Conservation (phyloP, 1,140 invertebrate species). For the Mercenaria mercenaria region DNA sequence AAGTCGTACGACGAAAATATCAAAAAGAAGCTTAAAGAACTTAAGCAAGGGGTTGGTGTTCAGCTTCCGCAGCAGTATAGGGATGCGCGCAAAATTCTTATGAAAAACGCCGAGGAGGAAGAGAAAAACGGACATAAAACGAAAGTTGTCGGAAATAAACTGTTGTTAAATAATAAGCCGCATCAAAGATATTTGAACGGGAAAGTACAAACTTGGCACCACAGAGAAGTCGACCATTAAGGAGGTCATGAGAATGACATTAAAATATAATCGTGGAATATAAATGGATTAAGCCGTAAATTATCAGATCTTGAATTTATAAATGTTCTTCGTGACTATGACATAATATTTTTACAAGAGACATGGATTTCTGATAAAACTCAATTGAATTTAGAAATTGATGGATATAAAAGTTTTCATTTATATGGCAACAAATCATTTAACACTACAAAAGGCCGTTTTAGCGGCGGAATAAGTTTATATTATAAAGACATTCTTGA, state of each 20-base stretch:
- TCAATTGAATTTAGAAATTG: too few relatives aligned
- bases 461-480: background rate
- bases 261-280: background rate
- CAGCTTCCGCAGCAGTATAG: too few relatives aligned
- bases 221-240: too few relatives aligned
- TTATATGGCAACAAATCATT: background rate
- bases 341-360: too few relatives aligned
- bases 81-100: too few relatives aligned
- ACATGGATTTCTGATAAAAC: too few relatives aligned
- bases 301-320: background rate
- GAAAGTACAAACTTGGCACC: background rate
- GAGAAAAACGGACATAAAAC: background rate
- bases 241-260: background rate
- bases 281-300: background rate
- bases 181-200: background rate
- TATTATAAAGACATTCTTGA: background rate
- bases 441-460: conserved; percentile 2
- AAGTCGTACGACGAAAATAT: too few relatives aligned
- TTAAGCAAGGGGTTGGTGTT: too few relatives aligned
- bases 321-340: background rate
- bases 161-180: background rate
- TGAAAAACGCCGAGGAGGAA: background rate
- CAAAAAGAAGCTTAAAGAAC: too few relatives aligned
- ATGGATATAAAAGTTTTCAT: too few relatives aligned
- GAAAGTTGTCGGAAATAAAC: background rate